These are phyloP conservation scores for Sebastes aleutianus DNA, from an alignment of 2,797 vertebrate genomes.

Conservation along the genomic window DNA sequence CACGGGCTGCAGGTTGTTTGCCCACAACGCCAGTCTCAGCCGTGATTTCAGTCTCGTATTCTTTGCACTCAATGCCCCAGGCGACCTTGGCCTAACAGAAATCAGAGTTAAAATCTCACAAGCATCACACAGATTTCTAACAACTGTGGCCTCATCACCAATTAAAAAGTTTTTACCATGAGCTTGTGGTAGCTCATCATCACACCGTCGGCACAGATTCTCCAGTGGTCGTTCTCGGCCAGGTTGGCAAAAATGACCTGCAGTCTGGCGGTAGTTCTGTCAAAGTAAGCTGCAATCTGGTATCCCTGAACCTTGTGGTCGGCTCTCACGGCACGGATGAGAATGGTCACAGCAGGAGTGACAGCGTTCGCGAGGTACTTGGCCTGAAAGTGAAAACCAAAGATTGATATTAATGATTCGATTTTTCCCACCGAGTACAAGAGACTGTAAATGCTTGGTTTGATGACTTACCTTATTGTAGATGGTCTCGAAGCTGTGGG, in stretches of 20 bases:
- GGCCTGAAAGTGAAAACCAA: conserved; percentile 63
- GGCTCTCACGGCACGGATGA: conserved; percentile 76
- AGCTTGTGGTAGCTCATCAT: conserved; percentile 83
- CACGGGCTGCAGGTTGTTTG: conserved; percentile 75
- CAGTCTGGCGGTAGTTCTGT: conserved; percentile 68
- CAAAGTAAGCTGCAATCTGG: conserved; percentile 81
- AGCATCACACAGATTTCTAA: not conserved
- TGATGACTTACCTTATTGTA: conserved; percentile 69
- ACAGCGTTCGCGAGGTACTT: conserved; percentile 77
- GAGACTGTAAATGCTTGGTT: not conserved
- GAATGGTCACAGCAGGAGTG: conserved; percentile 71
- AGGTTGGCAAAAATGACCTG: conserved; percentile 84
- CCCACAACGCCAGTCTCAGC: conserved; percentile 82
- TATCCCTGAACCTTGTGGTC: conserved; percentile 81
- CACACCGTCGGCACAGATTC: conserved; percentile 83
- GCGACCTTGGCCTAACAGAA: conserved; percentile 77
- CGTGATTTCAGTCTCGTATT: conserved; percentile 75
- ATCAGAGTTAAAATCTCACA: not conserved
- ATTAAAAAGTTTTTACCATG: conserved; percentile 74
- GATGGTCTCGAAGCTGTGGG: conserved; percentile 77
- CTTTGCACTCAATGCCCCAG: conserved; percentile 85
- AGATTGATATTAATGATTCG: not conserved
- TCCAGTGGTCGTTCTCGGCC: conserved; percentile 80
- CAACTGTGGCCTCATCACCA: not conserved
- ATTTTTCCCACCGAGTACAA: not conserved